phyloP scores from a whole-genome alignment of 2,113 vertebrate genomes.

The Collichthys lucidus region DNA sequence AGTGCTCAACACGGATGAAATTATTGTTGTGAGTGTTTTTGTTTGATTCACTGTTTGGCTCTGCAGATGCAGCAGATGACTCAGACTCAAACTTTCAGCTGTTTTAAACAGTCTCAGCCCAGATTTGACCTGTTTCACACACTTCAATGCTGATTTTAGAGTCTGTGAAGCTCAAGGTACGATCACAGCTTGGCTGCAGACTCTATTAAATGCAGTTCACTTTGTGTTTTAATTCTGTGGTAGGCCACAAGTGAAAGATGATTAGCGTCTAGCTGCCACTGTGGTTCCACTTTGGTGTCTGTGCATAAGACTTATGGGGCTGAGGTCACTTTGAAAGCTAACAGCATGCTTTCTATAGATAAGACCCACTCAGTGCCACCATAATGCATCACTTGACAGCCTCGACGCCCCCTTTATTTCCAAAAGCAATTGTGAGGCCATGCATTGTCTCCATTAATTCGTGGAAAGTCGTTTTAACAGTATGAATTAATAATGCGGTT shows the following conservation, averaged over 20 bases:
- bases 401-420: conserved; percentile 75
- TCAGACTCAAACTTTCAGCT: conserved; percentile 16
- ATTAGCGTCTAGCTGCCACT: conserved; percentile 62
- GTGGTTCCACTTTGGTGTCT: conserved; percentile 63
- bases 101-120: not conserved
- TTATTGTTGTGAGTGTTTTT: not conserved
- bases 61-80: conserved; percentile 36
- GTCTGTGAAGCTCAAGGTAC: not conserved
- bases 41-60: conserved; percentile 42
- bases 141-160: not conserved
- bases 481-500: conserved; percentile 89
- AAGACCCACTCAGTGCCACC: conserved; percentile 75
- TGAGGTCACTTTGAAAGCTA: conserved; percentile 63
- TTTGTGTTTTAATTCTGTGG: conserved; percentile 67
- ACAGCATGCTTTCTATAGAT: conserved; percentile 79
- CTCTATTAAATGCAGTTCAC: conserved; percentile 62
- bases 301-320: conserved; percentile 51
- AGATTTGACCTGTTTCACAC: not conserved
- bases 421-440: conserved; percentile 77
- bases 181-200: conserved; percentile 24
- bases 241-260: conserved; percentile 69
- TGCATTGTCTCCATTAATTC: conserved; percentile 85
- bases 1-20: not conserved
- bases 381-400: conserved; percentile 81
- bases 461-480: conserved; percentile 89